Conservation (phyloP, 2,888 invertebrate species). For the Cerastis rubricosa region DNA sequence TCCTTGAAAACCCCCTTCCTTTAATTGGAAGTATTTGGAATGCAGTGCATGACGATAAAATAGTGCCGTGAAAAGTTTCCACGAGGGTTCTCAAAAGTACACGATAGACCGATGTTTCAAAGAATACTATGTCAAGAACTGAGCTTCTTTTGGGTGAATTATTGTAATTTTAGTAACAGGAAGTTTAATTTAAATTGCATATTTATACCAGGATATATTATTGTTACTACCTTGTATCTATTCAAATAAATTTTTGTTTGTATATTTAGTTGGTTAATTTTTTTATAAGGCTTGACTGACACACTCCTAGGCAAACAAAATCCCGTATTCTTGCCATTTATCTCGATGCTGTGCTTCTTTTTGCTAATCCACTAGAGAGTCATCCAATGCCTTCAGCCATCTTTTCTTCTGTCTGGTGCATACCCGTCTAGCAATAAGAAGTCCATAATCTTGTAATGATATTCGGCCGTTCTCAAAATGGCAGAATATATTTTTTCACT, state of each 20-base stretch:
- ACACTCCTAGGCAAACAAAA: neutral
- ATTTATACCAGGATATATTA: neutral
- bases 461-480: neutral
- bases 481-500: neutral
- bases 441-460: neutral
- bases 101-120: neutral
- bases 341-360: neutral
- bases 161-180: neutral
- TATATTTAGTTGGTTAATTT: neutral
- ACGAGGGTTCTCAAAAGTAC: neutral
- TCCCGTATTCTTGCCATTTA: neutral
- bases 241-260: neutral
- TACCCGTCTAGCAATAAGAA: neutral
- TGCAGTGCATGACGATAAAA: neutral
- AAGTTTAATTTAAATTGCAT: neutral
- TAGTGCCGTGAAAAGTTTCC: neutral
- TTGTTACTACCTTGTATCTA: neutral
- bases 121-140: neutral
- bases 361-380: no score
- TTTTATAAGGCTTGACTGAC: neutral
- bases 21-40: neutral
- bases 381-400: neutral
- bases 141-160: neutral
- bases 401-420: neutral
- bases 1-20: neutral